Conservation (phyloP, 2,113 vertebrate species). For the Cyprinodon tularosa region DNA sequence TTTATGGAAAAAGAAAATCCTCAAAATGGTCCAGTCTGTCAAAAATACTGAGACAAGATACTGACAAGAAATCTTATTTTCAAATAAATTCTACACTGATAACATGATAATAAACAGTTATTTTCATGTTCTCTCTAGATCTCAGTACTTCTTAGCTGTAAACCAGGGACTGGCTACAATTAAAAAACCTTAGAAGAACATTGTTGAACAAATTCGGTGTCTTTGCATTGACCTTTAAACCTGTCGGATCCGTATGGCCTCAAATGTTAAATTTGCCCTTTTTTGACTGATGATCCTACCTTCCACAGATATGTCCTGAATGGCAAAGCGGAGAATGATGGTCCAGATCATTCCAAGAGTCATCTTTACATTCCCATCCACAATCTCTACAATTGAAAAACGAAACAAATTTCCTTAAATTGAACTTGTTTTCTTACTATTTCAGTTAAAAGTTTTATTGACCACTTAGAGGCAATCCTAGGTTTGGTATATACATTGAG, state of each 20-base stretch:
- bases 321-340: constrained; percentile 98
- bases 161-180: neutral
- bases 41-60: no score
- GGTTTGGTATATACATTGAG: neutral
- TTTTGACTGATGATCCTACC: constrained; percentile 73
- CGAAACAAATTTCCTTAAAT: neutral
- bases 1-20: no score
- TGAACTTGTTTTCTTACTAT: neutral
- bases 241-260: neutral
- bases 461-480: neutral
- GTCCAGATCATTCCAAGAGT: constrained; percentile 99
- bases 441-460: neutral
- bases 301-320: constrained; percentile 98
- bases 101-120: neutral
- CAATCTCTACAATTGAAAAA: constrained; percentile 82
- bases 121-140: neutral
- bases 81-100: neutral
- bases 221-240: no score
- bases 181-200: neutral
- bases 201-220: neutral
- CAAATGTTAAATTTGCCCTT: neutral
- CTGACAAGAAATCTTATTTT: no score
- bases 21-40: no score
- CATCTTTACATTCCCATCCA: constrained; percentile 98
- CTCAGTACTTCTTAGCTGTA: neutral